Percentiles rank a stretch among this genome's conserved stretches.
Evolutionary conservation across 2,797 vertebrate genomes (phyloP).

Genomic region (Danio jaintianensis): DNA sequence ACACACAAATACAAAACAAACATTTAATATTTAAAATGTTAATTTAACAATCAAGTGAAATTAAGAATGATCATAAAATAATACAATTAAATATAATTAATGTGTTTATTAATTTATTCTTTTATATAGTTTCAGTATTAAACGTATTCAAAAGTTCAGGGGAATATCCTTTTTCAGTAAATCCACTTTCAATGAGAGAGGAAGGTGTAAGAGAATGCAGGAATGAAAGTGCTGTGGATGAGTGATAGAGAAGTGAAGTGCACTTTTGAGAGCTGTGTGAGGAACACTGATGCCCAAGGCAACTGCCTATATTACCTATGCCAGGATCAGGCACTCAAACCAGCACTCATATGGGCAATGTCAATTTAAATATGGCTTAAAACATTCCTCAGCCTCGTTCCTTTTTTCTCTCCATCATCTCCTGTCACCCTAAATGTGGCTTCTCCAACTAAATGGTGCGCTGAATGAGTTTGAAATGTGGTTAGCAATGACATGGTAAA

Average conservation of each 20-base stretch:
- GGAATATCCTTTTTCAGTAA: neutral
- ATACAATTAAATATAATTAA: neutral
- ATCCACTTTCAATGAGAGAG: neutral
- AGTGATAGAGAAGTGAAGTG: conserved; percentile 8
- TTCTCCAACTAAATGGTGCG: conserved; percentile 1
- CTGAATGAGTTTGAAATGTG: neutral
- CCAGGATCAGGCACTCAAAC: neutral
- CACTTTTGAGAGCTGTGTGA: neutral
- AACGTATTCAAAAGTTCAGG: neutral
- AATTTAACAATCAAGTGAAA: neutral
- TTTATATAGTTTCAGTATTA: neutral
- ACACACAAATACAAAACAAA: too few species aligned
- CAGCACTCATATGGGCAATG: neutral
- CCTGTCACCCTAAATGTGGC: conserved; percentile 12
- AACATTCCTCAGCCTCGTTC: neutral
- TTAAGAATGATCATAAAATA: neutral
- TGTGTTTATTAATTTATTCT: neutral
- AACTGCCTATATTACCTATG: conserved; percentile 13
- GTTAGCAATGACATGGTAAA: conserved; percentile 31
- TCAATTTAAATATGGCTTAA: conserved; percentile 15
- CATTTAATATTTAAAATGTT: neutral
- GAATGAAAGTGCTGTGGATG: neutral
- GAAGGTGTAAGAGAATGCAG: neutral
- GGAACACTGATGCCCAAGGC: conserved; percentile 4
- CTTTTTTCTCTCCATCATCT: neutral